A percentile compares a stretch with the other conserved stretches of the same genome.
Evolutionary conservation across 2,113 vertebrate species (phyloP).

Genomic region (Microcebus jonahi): DNA sequence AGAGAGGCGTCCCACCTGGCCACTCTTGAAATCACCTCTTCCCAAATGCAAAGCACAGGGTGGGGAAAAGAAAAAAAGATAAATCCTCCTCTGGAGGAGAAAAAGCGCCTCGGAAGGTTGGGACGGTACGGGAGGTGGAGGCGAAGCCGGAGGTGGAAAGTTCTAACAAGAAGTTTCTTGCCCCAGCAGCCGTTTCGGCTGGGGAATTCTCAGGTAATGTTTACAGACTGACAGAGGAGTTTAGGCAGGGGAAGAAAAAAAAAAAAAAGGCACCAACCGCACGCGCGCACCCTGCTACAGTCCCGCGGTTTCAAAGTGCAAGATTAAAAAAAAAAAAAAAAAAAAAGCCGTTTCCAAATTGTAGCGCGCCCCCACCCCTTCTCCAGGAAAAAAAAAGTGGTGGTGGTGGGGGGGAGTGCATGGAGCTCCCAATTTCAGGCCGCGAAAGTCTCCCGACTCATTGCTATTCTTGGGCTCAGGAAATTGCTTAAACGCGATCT

Average conservation of each 20-base stretch:
- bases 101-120: slow-evolving; percentile 51
- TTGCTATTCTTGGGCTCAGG: slow-evolving; percentile 86
- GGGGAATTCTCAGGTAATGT: slow-evolving; percentile 81
- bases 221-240: slow-evolving; percentile 77
- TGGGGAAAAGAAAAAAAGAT: not conserved
- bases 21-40: slow-evolving; percentile 64
- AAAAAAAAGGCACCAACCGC: slow-evolving; percentile 77
- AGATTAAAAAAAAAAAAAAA: slow-evolving; percentile 73
- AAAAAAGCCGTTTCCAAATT: slow-evolving; percentile 68
- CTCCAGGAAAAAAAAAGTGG: slow-evolving; percentile 55
- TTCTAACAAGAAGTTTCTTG: slow-evolving; percentile 79
- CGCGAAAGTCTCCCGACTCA: slow-evolving; percentile 83
- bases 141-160: slow-evolving; percentile 69
- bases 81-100: not conserved
- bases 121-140: slow-evolving; percentile 39
- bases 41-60: slow-evolving; percentile 53
- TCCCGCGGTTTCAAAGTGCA: slow-evolving; percentile 68
- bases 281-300: slow-evolving; percentile 67
- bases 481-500: slow-evolving; percentile 85
- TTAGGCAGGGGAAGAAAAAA: slow-evolving; percentile 61
- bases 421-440: slow-evolving; percentile 81
- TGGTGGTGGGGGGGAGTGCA: slow-evolving; percentile 22
- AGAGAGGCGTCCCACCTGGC: slow-evolving; percentile 74
- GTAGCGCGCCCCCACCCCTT: slow-evolving; percentile 42
- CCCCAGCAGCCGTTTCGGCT: slow-evolving; percentile 70